Conservation (phyloP, 1,140 invertebrate species). For the Drosophila nigrodunni region DNA sequence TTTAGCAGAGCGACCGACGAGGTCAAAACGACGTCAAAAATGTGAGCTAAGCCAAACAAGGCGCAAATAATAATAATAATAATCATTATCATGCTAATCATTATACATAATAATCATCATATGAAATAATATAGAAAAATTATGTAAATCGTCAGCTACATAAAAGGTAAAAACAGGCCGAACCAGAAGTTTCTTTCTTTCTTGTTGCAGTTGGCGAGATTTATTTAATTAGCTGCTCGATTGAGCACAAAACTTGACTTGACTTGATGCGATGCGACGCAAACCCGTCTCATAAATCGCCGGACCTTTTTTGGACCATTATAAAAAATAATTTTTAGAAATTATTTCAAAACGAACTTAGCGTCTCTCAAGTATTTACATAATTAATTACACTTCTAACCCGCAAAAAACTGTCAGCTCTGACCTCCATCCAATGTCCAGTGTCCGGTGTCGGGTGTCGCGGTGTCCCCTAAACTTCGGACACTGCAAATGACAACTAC, state of each 20-base stretch:
- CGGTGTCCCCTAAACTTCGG: no score
- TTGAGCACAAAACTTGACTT: constrained; percentile 26
- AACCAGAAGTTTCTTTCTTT: constrained; percentile 47
- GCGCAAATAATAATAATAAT: constrained; percentile 48
- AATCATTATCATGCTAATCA: constrained; percentile 41
- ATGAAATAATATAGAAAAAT: constrained; percentile 76
- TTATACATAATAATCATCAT: constrained; percentile 67
- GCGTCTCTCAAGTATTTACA: constrained; percentile 30
- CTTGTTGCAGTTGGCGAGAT: constrained; percentile 21
- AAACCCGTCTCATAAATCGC: constrained; percentile 33
- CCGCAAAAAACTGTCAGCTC: neutral
- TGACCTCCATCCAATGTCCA: constrained; percentile 4
- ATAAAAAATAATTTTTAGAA: constrained; percentile 32
- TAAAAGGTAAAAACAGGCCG: constrained; percentile 59
- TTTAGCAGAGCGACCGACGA: constrained; percentile 4
- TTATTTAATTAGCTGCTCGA: constrained; percentile 57
- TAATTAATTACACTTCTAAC: constrained; percentile 57
- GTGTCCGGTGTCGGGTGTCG: neutral
- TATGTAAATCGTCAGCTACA: constrained; percentile 66
- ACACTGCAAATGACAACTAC: constrained; percentile 59
- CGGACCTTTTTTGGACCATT: constrained; percentile 30
- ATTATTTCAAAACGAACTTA: constrained; percentile 5
- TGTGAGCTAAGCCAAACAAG: constrained; percentile 52
- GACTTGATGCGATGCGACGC: neutral
- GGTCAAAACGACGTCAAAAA: constrained; percentile 33